Evolutionary conservation across 2,113 vertebrate genomes (phyloP).

Genomic region (Lepisosteus oculatus): DNA sequence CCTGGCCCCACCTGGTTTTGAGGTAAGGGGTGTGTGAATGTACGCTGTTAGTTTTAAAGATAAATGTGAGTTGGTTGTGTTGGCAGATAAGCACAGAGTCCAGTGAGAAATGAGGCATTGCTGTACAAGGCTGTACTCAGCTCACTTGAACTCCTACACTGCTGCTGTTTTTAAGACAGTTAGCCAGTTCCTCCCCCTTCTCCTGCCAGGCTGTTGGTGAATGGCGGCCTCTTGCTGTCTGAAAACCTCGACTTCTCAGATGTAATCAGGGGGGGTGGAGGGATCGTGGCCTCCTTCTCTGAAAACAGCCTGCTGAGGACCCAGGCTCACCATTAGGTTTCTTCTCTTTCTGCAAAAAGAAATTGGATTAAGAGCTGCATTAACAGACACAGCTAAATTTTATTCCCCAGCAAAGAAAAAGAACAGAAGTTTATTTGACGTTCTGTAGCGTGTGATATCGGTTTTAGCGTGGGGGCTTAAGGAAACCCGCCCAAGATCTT

Average conservation of each 20-base stretch:
- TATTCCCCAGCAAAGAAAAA: slow-evolving; percentile 18
- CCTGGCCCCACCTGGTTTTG: too few species aligned
- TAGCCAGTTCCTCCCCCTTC: neutral
- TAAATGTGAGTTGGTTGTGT: too few species aligned
- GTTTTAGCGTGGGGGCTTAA: too few species aligned
- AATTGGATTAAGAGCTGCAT: slow-evolving; percentile 12
- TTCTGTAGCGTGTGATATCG: slow-evolving; percentile 8
- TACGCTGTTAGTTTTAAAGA: too few species aligned
- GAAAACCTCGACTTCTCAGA: neutral
- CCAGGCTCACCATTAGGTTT: neutral
- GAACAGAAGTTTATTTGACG: slow-evolving; percentile 21
- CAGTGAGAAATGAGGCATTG: slow-evolving; percentile 8
- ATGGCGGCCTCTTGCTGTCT: slow-evolving; percentile 8
- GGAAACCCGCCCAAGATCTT: too few species aligned
- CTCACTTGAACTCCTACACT: slow-evolving; percentile 3
- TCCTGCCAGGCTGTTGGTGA: slow-evolving; percentile 13
- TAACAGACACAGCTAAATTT: slow-evolving; percentile 15
- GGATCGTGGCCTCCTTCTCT: slow-evolving; percentile 10
- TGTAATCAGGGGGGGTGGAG: too few species aligned
- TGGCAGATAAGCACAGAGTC: neutral
- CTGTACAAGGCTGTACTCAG: slow-evolving; percentile 5
- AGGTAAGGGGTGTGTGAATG: too few species aligned
- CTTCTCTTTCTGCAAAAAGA: slow-evolving; percentile 23
- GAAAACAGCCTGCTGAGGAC: slow-evolving; percentile 20
- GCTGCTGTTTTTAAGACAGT: neutral